Conservation (phyloP, 2,888 invertebrate genomes). For the Theretra japonica region DNA sequence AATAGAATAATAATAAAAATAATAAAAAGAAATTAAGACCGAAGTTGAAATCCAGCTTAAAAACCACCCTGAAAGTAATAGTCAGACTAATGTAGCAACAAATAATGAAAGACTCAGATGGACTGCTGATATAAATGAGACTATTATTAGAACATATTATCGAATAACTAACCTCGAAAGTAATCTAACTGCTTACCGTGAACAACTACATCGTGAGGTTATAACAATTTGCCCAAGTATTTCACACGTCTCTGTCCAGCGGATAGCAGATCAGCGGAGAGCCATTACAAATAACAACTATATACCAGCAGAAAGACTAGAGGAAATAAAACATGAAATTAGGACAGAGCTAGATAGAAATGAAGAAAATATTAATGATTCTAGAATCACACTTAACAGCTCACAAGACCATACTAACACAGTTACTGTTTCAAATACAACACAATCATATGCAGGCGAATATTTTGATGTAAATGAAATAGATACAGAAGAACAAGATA, state of each 20-base stretch:
- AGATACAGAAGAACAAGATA: too few relatives aligned
- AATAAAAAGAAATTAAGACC: neutral
- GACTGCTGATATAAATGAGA: neutral
- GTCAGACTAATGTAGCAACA: neutral
- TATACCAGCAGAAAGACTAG: neutral
- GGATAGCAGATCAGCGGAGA: neutral
- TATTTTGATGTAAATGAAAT: too few relatives aligned
- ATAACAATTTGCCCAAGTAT: neutral
- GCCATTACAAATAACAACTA: neutral
- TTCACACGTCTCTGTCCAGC: constrained; percentile 1
- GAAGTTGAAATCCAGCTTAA: neutral
- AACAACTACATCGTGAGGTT: neutral
- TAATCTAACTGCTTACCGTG: neutral
- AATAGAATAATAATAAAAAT: too few relatives aligned
- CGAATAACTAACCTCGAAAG: neutral
- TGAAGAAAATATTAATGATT: neutral
- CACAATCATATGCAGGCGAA: too few relatives aligned
- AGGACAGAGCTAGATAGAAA: neutral
- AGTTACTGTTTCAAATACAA: too few relatives aligned
- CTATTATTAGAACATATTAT: neutral
- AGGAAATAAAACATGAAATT: neutral
- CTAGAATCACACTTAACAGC: too few relatives aligned
- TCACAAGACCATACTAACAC: too few relatives aligned
- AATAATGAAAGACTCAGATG: neutral
- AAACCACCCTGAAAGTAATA: neutral